phyloP scores from a whole-genome alignment of 1,140 invertebrate species.

The Popillia japonica region DNA sequence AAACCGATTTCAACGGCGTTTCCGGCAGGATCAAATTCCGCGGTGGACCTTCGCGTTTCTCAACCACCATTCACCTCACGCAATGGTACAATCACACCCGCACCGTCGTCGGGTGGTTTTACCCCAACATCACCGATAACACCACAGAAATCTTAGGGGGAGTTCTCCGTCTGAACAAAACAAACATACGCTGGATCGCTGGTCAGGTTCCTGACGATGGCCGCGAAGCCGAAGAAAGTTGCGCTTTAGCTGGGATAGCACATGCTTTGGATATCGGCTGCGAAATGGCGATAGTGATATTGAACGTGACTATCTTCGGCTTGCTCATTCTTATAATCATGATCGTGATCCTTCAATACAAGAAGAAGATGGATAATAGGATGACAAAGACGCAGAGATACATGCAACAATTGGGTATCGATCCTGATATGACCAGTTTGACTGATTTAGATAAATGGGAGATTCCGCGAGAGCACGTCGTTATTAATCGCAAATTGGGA shows the following conservation, averaged over 20 bases:
- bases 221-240: constrained; percentile 65
- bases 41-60: constrained; percentile 72
- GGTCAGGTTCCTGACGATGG: constrained; percentile 75
- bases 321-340: constrained; percentile 61
- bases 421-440: constrained; percentile 60
- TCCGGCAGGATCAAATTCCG: constrained; percentile 79
- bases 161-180: constrained; percentile 64
- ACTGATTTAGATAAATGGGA: constrained; percentile 84
- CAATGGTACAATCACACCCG: constrained; percentile 70
- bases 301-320: constrained; percentile 67
- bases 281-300: constrained; percentile 74
- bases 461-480: constrained; percentile 80
- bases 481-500: constrained; percentile 89
- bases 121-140: constrained; percentile 63
- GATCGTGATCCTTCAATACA: constrained; percentile 60
- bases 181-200: constrained; percentile 72
- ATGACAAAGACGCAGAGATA: constrained; percentile 74
- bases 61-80: constrained; percentile 72
- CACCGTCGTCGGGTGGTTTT: constrained; percentile 70
- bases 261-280: constrained; percentile 73
- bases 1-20: constrained; percentile 78
- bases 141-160: constrained; percentile 61
- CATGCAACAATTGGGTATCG: constrained; percentile 76
- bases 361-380: constrained; percentile 78
- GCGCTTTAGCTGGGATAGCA: constrained; percentile 72